Conservation (phyloP, 1,140 invertebrate species). For the Platyscapa corneri region DNA sequence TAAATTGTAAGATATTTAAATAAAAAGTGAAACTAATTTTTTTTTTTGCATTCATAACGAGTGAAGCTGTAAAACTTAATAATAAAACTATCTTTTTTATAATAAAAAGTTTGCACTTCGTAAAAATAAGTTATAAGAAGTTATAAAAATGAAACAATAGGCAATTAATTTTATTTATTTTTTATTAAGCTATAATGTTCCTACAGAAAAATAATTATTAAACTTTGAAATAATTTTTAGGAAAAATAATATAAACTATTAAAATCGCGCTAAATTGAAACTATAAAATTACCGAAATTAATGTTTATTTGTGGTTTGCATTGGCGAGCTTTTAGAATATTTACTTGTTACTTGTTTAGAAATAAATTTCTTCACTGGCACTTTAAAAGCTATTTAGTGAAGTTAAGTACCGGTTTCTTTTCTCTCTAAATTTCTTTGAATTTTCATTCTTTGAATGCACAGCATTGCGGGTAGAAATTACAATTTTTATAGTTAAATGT, state of each 20-base stretch:
- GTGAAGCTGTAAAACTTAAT: background rate
- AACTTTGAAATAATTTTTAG: background rate
- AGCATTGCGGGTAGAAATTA: background rate
- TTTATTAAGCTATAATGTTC: background rate
- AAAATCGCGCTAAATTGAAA: background rate
- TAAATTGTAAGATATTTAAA: background rate
- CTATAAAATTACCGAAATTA: background rate
- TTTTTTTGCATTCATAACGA: background rate
- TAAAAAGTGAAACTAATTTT: background rate
- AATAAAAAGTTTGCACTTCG: background rate
- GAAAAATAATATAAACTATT: background rate
- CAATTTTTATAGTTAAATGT: background rate
- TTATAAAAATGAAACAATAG: background rate
- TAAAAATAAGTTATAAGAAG: background rate
- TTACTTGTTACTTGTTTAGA: background rate
- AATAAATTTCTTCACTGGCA: background rate
- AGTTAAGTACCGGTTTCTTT: slow-evolving; percentile 25
- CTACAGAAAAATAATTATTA: background rate
- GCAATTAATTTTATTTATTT: background rate
- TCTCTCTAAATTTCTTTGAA: slow-evolving; percentile 30
- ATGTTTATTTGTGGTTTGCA: background rate
- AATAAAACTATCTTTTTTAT: background rate
- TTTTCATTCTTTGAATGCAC: slow-evolving; percentile 10
- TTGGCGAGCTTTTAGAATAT: background rate
- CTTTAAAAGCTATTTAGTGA: background rate